Evolutionary conservation across 2,113 vertebrate genomes (phyloP).

Genomic region (Ammodytes marinus): DNA sequence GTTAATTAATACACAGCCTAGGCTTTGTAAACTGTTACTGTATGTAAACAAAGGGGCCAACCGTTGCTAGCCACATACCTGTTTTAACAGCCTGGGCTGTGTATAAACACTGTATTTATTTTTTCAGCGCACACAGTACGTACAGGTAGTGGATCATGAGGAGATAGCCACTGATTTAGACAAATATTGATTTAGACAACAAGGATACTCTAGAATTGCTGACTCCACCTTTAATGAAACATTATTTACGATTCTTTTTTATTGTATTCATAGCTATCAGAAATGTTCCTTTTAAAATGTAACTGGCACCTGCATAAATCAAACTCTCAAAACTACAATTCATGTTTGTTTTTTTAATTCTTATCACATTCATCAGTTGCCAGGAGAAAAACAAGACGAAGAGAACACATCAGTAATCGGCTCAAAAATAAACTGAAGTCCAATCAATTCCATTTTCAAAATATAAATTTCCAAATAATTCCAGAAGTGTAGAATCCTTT

Average conservation of each 20-base stretch:
- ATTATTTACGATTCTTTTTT: neutral
- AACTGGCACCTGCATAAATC: neutral
- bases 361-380: constrained; percentile 19
- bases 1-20: no score
- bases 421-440: constrained; percentile 9
- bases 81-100: no score
- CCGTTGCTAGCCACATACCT: no score
- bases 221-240: no score
- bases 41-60: no score
- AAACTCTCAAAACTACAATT: neutral
- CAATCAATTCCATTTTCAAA: neutral
- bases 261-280: neutral
- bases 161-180: no score
- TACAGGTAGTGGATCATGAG: no score
- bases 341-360: constrained; percentile 18
- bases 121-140: no score
- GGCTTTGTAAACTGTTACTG: no score
- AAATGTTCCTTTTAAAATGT: neutral
- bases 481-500: neutral
- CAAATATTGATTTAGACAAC: no score
- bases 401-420: neutral
- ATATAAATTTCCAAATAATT: neutral
- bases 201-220: no score
- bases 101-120: no score
- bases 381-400: neutral